phyloP scores from a whole-genome alignment of 2,113 vertebrate species.

The Piprites chloris region DNA sequence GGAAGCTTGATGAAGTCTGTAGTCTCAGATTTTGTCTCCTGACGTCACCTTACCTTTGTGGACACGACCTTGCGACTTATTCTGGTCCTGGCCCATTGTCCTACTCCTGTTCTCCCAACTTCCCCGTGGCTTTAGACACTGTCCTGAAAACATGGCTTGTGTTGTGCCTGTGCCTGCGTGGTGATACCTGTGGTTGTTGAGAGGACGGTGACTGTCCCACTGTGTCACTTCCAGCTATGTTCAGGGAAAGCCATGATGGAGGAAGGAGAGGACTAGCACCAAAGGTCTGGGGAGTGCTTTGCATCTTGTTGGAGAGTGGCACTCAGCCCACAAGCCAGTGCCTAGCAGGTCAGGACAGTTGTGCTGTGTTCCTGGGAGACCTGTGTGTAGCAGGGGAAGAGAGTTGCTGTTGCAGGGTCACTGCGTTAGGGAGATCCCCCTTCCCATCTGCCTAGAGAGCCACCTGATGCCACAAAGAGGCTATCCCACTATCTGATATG shows the following conservation, averaged over 20 bases:
- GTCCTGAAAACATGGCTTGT: neutral
- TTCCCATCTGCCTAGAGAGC: neutral
- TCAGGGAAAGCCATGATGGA: neutral
- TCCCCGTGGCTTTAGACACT: neutral
- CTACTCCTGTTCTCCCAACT: neutral
- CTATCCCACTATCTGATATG: neutral
- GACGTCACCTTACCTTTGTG: neutral
- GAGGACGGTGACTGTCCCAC: neutral
- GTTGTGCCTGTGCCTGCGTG: neutral
- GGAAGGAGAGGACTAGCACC: neutral
- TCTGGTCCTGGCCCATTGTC: neutral
- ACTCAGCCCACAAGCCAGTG: accelerated
- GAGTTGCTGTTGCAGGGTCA: neutral
- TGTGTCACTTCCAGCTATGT: neutral
- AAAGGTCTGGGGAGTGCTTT: neutral
- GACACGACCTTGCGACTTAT: neutral
- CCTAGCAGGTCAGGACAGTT: neutral
- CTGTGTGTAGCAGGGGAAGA: neutral
- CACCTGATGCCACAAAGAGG: neutral
- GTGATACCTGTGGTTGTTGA: neutral
- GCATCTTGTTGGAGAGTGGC: neutral
- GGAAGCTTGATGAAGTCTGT: neutral
- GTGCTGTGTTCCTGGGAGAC: neutral
- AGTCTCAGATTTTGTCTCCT: neutral
- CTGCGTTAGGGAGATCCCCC: neutral